A percentile compares a stretch with the other conserved stretches of the same genome.
Conservation (phyloP, 2,797 vertebrate genomes). For the Martes flavigula region DNA sequence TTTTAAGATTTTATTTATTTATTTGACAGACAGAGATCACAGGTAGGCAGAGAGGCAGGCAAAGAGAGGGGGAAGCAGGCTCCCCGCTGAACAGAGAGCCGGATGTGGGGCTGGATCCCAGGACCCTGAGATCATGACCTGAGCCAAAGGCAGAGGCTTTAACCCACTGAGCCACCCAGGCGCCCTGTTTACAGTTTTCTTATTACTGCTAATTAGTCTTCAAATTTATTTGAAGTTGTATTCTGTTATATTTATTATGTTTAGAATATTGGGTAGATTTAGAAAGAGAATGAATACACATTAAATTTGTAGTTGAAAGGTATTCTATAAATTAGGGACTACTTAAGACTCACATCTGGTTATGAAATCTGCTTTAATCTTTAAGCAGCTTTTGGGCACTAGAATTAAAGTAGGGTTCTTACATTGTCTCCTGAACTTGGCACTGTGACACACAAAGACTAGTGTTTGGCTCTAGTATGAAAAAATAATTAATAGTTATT, state of each 20-base stretch:
- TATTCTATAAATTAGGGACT: background rate
- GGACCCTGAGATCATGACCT: no score
- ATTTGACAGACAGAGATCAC: no score
- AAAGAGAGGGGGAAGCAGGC: no score
- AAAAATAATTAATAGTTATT: background rate
- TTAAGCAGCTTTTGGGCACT: conserved; percentile 31
- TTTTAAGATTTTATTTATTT: no score
- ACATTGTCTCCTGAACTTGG: background rate
- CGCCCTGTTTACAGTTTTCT: background rate
- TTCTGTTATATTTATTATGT: background rate
- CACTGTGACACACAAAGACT: background rate
- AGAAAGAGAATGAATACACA: background rate
- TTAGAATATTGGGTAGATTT: conserved; percentile 25
- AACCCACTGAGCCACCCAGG: no score
- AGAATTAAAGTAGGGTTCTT: conserved; percentile 35
- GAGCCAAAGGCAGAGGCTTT: no score
- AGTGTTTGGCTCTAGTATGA: background rate
- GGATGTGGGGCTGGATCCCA: no score
- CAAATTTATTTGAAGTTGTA: background rate
- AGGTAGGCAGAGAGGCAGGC: no score
- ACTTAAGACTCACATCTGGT: background rate
- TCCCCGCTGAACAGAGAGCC: no score
- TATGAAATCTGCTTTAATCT: conserved; percentile 39
- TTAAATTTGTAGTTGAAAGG: conserved; percentile 25
- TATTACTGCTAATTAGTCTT: background rate